Evolutionary conservation across 1,140 invertebrate species (phyloP).

Genomic region (Cyclina sinensis): DNA sequence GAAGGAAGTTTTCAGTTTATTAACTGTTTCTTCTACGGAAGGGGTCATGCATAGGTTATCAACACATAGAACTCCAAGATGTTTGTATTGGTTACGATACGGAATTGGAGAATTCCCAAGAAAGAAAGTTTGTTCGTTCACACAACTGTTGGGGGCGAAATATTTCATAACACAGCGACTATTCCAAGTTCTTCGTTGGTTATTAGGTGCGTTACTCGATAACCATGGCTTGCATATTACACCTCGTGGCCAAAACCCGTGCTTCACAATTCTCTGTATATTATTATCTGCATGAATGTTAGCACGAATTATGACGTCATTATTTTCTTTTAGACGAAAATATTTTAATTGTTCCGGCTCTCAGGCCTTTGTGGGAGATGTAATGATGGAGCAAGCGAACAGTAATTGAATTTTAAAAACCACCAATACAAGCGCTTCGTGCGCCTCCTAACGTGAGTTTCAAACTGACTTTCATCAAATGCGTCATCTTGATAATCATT

Average conservation of each 20-base stretch:
- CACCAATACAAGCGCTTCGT: neutral
- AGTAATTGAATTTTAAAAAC: neutral
- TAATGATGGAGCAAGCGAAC: neutral
- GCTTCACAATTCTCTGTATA: no score
- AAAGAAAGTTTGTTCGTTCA: no score
- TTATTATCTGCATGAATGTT: no score
- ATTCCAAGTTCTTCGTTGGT: neutral
- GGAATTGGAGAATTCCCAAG: no score
- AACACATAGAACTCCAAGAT: no score
- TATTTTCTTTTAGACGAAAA: neutral
- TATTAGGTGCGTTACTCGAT: neutral
- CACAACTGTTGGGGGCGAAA: no score
- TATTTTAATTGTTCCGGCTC: neutral
- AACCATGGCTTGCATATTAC: neutral
- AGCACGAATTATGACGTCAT: neutral
- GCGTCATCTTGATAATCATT: no score
- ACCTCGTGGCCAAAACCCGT: neutral
- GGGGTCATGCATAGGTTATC: no score
- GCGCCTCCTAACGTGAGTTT: neutral
- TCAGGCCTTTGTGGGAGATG: neutral
- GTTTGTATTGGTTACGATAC: no score
- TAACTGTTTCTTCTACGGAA: no score
- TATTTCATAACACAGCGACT: no score
- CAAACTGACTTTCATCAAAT: neutral
- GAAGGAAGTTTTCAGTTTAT: no score